Evolutionary conservation across 2,113 vertebrate genomes (phyloP), one percentile per base, ranked within the genome.

Genomic region (Saguinus midas): DNA sequence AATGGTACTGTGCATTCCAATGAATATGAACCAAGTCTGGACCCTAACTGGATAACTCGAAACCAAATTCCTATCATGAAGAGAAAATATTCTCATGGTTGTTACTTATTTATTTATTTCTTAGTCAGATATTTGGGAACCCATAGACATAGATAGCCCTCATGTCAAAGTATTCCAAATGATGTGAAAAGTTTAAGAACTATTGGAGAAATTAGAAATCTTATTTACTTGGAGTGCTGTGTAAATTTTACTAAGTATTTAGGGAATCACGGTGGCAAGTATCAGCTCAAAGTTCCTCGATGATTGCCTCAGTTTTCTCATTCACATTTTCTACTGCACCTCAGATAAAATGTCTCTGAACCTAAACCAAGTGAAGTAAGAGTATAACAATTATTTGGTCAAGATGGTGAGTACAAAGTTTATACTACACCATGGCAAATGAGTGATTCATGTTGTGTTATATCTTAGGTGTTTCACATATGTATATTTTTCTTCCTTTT

Each of bases 1-100:
- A 85, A 91, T 72, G 81, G 66, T 57, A 43, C 32, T 79, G 18
- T 94, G 72, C 85, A 76, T 96, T 91, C 87, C 92, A 82, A 4
- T 8, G 58, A 82, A 35, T 66, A 23, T 79, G 90, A 95, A 90
- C 52, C 29, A 80, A 83, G n/a, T 80, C 72, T 97, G 80, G 57
- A 90, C 90, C 64, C 73, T 86, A 90, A 88, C 48, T 94, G 92
- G 80, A 45, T 73, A 94, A 90, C 80, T 95, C 92, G 76, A 93
- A 92, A 84, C 37, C 64, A 91, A 85, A 97, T 96, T 95, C 57
- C 40, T 68, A 35, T 92, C 64, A 32, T 21, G 32, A 87, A 95
- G 84, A 95, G 70, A 90, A 95, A 96, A 72, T 76, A 96, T 61
- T 89, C 50, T 90, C 35, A 21, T 40, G 50, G 43, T 12, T 76